Base-by-base conservation (phyloP, 2,113 vertebrate genomes). In the Platysteira castanea region DNA sequence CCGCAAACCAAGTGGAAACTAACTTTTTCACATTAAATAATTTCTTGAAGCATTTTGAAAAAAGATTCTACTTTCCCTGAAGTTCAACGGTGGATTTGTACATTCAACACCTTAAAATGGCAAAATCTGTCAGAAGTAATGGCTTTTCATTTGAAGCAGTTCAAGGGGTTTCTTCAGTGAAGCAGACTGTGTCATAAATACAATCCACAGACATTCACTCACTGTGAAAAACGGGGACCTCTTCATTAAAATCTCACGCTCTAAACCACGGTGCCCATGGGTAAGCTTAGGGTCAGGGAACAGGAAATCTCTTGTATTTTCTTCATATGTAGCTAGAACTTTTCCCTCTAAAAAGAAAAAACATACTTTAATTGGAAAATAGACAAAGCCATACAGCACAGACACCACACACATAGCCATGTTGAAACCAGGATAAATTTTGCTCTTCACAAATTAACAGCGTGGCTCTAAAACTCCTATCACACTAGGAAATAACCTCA, bases 171-270 rank as follows among this genome's bases (percentile, higher is more conserved):
- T 80, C 47, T 88, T 85, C 83, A 87, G 70, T 85, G 75, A 87
- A 91, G 79, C 64, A 79, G 57, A 63, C 42, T 65, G 46, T 94
- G 54, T 61, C 81, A 79, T 42, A 97, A 93, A 84, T 49, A 90
- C 86, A 95, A 96, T 56, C 57, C 77, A 91, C 57, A 78, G 91
- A 85, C 67, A 91, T 94, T 64, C 90, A 98, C 98, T 97, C 98
- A 99, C 99, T 96, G 98, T 97, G 93, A 99, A 99, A 73, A 94
- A 97, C 95, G 97, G 93, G 37, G 98, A 98, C 89, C 98, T 98
- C 98, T 98, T 99, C 99, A 99, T 99, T 97, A 99, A 97, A 93
- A 99, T 97, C 89, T 99, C 98, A 97, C 98, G 98, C 94, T 98
- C 97, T 94, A 97, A 96, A 94, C 97, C 98, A 88, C 95, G 96